These are phyloP conservation scores for Megaptera novaeangliae DNA, from an alignment of 2,113 vertebrate species.

Conservation along the genomic window DNA sequence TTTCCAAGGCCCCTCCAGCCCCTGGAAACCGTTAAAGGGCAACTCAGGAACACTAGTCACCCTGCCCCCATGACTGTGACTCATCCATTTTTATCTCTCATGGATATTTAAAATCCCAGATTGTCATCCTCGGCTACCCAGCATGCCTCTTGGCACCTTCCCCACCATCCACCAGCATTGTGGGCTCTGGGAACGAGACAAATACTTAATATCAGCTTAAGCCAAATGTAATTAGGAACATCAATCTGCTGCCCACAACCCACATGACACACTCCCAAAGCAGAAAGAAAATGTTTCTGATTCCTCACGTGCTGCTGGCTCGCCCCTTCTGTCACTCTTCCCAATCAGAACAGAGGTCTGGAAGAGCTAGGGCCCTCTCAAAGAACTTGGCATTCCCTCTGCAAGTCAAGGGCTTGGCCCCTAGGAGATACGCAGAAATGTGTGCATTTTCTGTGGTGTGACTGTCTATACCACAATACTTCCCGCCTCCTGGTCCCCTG, in stretches of 20 bases:
- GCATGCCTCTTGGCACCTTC: constrained; percentile 52
- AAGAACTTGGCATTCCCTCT: neutral
- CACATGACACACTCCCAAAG: neutral
- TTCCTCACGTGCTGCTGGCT: neutral
- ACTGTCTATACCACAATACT: neutral
- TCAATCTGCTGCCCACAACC: constrained; percentile 61
- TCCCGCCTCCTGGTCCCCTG: neutral
- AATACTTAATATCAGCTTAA: constrained; percentile 56
- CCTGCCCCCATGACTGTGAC: neutral
- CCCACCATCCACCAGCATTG: neutral
- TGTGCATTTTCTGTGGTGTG: fast-evolving
- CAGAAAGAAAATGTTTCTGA: constrained; percentile 8
- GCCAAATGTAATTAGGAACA: constrained; percentile 66
- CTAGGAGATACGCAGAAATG: neutral
- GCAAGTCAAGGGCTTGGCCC: neutral
- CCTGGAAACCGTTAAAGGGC: neutral
- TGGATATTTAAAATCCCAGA: constrained; percentile 31
- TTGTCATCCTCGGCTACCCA: constrained; percentile 45
- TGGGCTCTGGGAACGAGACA: constrained; percentile 40
- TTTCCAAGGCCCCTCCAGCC: neutral
- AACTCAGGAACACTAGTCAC: neutral
- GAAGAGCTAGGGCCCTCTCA: neutral
- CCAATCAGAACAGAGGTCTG: neutral
- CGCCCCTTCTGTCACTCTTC: neutral
- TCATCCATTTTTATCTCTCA: neutral